A percentile compares a stretch with the other conserved stretches of the same genome.
Evolutionary conservation across 2,888 invertebrate species (phyloP).

Genomic region (Coleophora deauratella): DNA sequence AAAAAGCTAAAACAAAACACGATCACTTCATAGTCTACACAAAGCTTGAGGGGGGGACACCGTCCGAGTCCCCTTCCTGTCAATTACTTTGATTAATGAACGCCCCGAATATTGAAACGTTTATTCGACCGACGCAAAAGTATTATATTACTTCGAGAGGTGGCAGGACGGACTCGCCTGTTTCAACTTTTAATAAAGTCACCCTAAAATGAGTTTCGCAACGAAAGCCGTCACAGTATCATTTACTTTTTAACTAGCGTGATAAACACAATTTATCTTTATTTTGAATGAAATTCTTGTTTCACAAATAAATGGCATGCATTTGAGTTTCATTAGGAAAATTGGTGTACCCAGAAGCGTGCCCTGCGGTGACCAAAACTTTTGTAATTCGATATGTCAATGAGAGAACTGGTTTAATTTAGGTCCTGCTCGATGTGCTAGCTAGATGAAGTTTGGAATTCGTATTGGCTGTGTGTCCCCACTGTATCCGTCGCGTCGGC

Average conservation of each 20-base stretch:
- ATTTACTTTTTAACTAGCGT: too few relatives aligned
- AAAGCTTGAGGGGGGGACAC: conserved; percentile 17
- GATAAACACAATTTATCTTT: too few relatives aligned
- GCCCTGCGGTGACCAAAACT: too few relatives aligned
- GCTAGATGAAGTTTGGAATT: too few relatives aligned
- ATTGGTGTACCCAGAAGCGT: too few relatives aligned
- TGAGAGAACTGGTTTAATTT: too few relatives aligned
- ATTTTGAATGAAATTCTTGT: too few relatives aligned
- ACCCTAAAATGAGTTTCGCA: neutral
- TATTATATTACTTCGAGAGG: conserved; percentile 59
- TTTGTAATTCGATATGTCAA: too few relatives aligned
- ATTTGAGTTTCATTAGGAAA: too few relatives aligned
- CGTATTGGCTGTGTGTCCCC: conserved; percentile 14
- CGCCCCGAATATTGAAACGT: conserved; percentile 68
- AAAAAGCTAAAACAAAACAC: conserved; percentile 33
- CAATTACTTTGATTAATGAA: conserved; percentile 72
- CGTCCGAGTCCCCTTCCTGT: conserved; percentile 53
- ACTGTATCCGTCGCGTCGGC: conserved; percentile 20
- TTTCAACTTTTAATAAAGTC: conserved; percentile 61
- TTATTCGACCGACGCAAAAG: conserved; percentile 61
- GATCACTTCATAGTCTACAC: conserved; percentile 11
- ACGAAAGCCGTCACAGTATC: neutral
- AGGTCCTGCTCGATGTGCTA: too few relatives aligned
- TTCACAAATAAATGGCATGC: too few relatives aligned
- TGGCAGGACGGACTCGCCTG: conserved; percentile 29